phyloP scores from a whole-genome alignment of 2,113 vertebrate genomes.

The Synodontis membranacea region DNA sequence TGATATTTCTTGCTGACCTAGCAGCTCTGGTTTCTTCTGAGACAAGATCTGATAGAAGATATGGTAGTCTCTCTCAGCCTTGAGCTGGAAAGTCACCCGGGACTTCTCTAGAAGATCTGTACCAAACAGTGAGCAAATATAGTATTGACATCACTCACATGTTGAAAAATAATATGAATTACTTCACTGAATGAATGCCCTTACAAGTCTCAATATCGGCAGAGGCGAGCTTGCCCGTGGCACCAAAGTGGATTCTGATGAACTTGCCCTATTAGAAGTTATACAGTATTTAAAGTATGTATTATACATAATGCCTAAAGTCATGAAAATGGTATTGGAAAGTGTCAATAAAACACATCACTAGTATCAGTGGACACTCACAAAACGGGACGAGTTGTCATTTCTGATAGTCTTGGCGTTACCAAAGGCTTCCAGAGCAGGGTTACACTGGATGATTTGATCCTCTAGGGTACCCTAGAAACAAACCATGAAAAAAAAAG shows the following conservation, averaged over 20 bases:
- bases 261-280: slow-evolving; percentile 76
- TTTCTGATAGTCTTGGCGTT: slow-evolving; percentile 57
- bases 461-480: slow-evolving; percentile 68
- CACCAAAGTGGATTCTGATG: slow-evolving; percentile 83
- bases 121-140: background rate
- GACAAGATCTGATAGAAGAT: slow-evolving; percentile 95
- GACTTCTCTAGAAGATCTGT: slow-evolving; percentile 88
- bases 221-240: slow-evolving; percentile 78
- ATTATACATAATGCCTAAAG: background rate
- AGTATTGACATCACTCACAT: background rate
- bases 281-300: background rate
- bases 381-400: slow-evolving; percentile 51
- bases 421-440: slow-evolving; percentile 54
- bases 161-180: background rate
- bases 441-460: slow-evolving; percentile 59
- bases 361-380: slow-evolving; percentile 12
- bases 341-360: background rate
- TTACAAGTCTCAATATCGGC: slow-evolving; percentile 64
- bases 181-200: background rate
- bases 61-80: slow-evolving; percentile 89
- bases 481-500: slow-evolving; percentile 42
- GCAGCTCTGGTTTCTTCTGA: slow-evolving; percentile 83
- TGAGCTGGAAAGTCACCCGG: slow-evolving; percentile 87
- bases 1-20: slow-evolving; percentile 67
- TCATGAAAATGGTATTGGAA: background rate